Base-by-base conservation (phyloP, 2,797 vertebrate genomes). In the Ambastaia sidthimunki region DNA sequence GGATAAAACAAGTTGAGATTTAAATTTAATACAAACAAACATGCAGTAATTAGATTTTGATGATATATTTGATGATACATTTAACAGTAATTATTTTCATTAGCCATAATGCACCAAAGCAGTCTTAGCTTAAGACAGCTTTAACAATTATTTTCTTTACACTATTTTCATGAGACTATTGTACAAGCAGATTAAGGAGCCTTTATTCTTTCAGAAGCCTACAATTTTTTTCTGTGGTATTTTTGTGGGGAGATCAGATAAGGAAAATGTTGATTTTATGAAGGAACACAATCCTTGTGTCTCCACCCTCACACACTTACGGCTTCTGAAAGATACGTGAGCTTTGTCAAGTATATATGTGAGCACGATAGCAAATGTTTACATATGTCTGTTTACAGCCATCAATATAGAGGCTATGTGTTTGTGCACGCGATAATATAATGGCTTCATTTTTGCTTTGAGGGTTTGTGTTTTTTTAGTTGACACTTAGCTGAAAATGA, bases 271-370 rank as follows among this genome's bases (percentile, higher is more conserved):
- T 82, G 68, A 76, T 69, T 74, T 65, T 62, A 60, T 71, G 75
- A 78, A 81, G 55, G 59, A 74, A 70, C 62, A 76, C 57, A 84
- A 80, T 79, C 25, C 62, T 52, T 2, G 23, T 47, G 72, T 83
- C 75, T 83, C 82, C 84, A 80, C 84, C 76, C 82, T 70, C 13
- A 71, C 78, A 78, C 74, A 15, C 54, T 18, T 57, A 15, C 19
- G 12, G 23, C 59, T 75, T 50, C 47, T 63, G 69, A 80, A 80
- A 59, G 59, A 63, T 76, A 78, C 78, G 68, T 85, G 76, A 75
- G 54, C 70, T 75, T 77, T 74, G 57, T 47, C 54, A 72, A 78
- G 67, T 80, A 68, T 83, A 76, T 78, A 81, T 76, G 18, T n/a
- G 60, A 70, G 59, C 72, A 34, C 11, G 76, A 78, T 77, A 77